A percentile compares a stretch with the other conserved stretches of the same genome.
Evolutionary conservation across 2,113 vertebrate species (phyloP).

Genomic region (Vireo altiloquus): DNA sequence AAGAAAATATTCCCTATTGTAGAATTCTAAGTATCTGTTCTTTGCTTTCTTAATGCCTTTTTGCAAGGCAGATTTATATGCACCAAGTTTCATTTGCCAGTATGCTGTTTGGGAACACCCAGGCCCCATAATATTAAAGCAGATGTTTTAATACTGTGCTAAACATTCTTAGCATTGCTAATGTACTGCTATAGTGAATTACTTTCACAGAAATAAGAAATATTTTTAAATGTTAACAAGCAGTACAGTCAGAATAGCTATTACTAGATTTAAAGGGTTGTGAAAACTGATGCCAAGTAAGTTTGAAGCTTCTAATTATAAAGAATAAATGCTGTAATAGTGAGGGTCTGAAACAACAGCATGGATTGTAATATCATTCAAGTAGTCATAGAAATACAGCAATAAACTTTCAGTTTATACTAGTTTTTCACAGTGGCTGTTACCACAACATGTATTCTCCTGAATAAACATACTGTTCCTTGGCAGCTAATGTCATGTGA

Average conservation of each 20-base stretch:
- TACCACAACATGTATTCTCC: background rate
- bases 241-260: background rate
- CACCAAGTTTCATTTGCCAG: background rate
- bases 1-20: constrained; percentile 39
- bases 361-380: background rate
- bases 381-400: background rate
- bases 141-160: background rate
- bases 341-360: background rate
- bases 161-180: background rate
- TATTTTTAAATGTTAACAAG: background rate
- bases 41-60: constrained; percentile 28
- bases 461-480: background rate
- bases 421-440: background rate
- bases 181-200: background rate
- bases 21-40: constrained; percentile 30
- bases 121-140: background rate
- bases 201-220: background rate
- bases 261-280: background rate
- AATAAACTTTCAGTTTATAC: background rate
- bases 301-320: background rate
- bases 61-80: constrained; percentile 20
- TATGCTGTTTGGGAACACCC: background rate
- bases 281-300: background rate
- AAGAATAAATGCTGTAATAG: background rate
- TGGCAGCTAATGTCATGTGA: background rate